Percentiles rank a stretch among this genome's conserved stretches.
These are phyloP conservation scores for Dendrolimus kikuchii DNA, from an alignment of 1,140 invertebrate genomes.

Conservation along the genomic window DNA sequence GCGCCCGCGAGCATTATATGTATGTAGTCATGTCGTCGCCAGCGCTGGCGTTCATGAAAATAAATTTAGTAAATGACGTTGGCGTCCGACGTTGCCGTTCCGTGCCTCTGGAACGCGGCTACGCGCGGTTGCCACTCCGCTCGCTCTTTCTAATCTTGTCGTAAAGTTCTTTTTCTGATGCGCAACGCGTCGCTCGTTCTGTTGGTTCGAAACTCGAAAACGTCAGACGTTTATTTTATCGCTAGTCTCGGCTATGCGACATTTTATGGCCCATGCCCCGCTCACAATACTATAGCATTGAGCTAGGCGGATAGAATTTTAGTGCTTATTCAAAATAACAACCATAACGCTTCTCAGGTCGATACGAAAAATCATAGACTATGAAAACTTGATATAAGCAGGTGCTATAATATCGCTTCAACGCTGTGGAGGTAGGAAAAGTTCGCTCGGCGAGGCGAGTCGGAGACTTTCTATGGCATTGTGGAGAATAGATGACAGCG, in stretches of 20 bases:
- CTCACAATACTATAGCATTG: slow-evolving; percentile 20
- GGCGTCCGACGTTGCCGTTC: slow-evolving; percentile 56
- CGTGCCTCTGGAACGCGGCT: slow-evolving; percentile 58
- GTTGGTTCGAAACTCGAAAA: slow-evolving; percentile 64
- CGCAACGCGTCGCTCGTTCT: slow-evolving; percentile 63
- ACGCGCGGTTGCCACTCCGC: slow-evolving; percentile 61
- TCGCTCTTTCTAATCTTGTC: slow-evolving; percentile 71
- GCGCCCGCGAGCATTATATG: slow-evolving; percentile 31
- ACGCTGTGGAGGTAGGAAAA: slow-evolving; percentile 54
- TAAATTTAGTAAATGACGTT: slow-evolving; percentile 72
- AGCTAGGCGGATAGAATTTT: slow-evolving; percentile 17
- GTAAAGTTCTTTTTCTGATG: slow-evolving; percentile 72
- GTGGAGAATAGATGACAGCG: slow-evolving; percentile 46
- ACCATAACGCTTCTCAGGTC: slow-evolving; percentile 34
- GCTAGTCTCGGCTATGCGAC: slow-evolving; percentile 47
- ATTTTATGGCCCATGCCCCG: slow-evolving; percentile 46
- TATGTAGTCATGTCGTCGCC: slow-evolving; percentile 51
- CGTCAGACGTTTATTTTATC: slow-evolving; percentile 65
- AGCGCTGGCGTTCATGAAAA: slow-evolving; percentile 69
- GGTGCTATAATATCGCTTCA: slow-evolving; percentile 35
- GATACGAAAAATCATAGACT: slow-evolving; percentile 18
- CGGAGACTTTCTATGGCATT: slow-evolving; percentile 69
- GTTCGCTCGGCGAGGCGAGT: slow-evolving; percentile 57
- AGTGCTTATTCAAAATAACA: slow-evolving; percentile 46
- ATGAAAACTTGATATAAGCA: slow-evolving; percentile 20